Base-by-base conservation (phyloP, 1,140 invertebrate species). In the Lordiphosa mommai region DNA sequence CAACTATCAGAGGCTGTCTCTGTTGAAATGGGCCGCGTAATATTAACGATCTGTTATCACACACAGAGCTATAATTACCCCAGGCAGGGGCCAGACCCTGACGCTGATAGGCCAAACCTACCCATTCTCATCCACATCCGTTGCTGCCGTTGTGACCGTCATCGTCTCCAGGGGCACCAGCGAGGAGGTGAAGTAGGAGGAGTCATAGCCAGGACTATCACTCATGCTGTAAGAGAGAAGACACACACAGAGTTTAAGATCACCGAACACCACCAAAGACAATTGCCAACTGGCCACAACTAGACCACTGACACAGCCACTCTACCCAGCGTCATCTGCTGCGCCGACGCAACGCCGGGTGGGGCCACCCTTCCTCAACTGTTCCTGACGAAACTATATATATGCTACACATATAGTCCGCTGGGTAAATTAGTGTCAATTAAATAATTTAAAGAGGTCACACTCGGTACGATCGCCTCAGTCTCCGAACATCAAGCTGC, bases 381-480 rank as follows among this genome's bases (percentile, higher is more conserved):
- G 34, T 33, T 37, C 37, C 27, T 20, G 13, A 44, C 14, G 20
- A 10, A 27, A 27, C 23, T 27, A 27, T 27, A 38, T 37, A 46
- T 32, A 27, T 30, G 33, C 43, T 59, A 74, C 48, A 74, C 48
- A 64, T 68, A 71, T 32, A 44, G 33, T 34, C 65, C 64, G 68
- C 70, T 70, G 65, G 65, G 53, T 87, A 87, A 87, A 87, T 87
- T 87, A 87, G 76, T 87, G 85, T 87, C 85, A 87, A 87, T 87
- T 87, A 87, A 87, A 85, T 87, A 87, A 87, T 87, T 87, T 87
- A 85, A 87, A 86, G 73, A 68, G 85, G 85, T 87, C 84, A 86
- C 63, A 60, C 33, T 57, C 40, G 40, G 10, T 32, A 41, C 48
- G 51, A 32, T 16, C 38, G 32, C 60, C n/a, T 33, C 36, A 14